phyloP scores from a whole-genome alignment of 2,113 vertebrate species.

The Meles meles region DNA sequence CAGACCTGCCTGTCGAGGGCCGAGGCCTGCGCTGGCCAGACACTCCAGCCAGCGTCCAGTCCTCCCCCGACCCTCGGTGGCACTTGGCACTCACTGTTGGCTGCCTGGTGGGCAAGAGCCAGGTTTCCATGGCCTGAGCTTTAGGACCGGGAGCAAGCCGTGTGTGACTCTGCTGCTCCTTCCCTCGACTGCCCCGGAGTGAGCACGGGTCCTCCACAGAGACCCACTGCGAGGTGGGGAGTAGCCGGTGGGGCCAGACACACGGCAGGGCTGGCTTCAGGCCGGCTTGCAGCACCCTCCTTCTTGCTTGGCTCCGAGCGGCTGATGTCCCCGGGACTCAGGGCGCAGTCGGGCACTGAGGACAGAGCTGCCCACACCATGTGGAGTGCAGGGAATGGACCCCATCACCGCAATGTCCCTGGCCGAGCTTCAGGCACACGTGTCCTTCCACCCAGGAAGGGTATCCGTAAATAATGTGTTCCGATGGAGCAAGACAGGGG shows the following conservation, averaged over 20 bases:
- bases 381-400: fast-evolving
- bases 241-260: not conserved
- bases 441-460: not conserved
- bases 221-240: not conserved
- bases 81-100: not conserved
- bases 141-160: fast-evolving
- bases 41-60: not conserved
- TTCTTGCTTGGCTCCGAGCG: not conserved
- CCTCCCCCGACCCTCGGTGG: not conserved
- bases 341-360: fast-evolving
- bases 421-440: not conserved
- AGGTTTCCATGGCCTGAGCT: fast-evolving
- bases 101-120: fast-evolving
- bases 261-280: not conserved
- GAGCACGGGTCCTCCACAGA: not conserved
- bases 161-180: too few species aligned
- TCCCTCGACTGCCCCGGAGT: not conserved
- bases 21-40: not conserved
- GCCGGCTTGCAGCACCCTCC: not conserved
- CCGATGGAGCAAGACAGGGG: not conserved
- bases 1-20: not conserved
- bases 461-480: not conserved
- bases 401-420: fast-evolving
- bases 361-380: too few species aligned
- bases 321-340: not conserved